phyloP scores from a whole-genome alignment of 2,888 invertebrate species.

The Leucania comma region DNA sequence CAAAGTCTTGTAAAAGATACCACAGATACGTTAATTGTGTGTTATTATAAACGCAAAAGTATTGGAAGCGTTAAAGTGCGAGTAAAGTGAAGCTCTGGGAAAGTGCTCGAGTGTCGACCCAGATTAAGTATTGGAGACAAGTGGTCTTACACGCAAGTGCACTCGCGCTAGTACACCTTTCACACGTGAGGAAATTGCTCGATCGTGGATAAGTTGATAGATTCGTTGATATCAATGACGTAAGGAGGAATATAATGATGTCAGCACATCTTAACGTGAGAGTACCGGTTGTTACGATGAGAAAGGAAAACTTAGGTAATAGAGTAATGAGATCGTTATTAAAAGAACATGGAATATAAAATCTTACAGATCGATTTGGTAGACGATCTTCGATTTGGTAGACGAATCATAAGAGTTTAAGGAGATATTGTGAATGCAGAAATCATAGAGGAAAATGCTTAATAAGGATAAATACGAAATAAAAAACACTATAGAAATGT shows the following conservation, averaged over 20 bases:
- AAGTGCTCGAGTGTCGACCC: conserved; percentile 59
- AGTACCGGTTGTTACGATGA: conserved; percentile 1
- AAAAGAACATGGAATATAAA: neutral
- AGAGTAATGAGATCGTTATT: conserved; percentile 7
- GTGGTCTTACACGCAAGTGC: conserved; percentile 46
- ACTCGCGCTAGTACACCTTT: conserved; percentile 16
- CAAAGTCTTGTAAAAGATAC: conserved; percentile 11
- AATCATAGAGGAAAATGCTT: neutral
- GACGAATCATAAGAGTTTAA: neutral
- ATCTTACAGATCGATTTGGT: neutral
- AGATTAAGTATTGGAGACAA: conserved; percentile 45
- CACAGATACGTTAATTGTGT: conserved; percentile 12
- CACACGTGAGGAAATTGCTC: conserved; percentile 16
- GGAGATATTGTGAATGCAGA: neutral
- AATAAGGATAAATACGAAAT: neutral
- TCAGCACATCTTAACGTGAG: conserved; percentile 9
- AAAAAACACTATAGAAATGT: neutral
- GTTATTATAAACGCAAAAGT: conserved; percentile 24
- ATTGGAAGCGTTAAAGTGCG: conserved; percentile 42
- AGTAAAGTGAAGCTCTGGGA: conserved; percentile 58
- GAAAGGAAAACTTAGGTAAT: conserved; percentile 24
- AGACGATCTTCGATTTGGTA: neutral
- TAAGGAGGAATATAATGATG: conserved; percentile 14
- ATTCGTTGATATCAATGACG: conserved; percentile 36
- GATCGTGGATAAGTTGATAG: conserved; percentile 35